These are phyloP conservation scores for Nematostella vectensis DNA, from an alignment of 92 coral and sea anemone genomes.

Conservation along the genomic window DNA sequence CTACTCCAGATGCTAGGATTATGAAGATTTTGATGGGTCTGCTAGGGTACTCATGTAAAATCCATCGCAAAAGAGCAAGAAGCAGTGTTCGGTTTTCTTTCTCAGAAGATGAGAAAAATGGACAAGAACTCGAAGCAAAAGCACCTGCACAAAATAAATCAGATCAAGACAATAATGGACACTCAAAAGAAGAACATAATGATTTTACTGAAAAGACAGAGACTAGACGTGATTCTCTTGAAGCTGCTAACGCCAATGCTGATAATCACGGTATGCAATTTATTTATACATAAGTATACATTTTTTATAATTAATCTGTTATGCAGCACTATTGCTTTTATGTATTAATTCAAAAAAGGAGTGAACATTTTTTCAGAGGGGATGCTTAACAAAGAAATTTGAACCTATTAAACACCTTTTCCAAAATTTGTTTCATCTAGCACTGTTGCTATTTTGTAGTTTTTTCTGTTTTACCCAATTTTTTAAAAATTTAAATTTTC, in stretches of 20 bases:
- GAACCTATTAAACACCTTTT: too few relatives aligned
- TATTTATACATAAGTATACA: too few relatives aligned
- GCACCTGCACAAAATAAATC: neutral
- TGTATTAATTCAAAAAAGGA: too few relatives aligned
- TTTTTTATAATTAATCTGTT: too few relatives aligned
- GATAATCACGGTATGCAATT: too few relatives aligned
- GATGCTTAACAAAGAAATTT: too few relatives aligned
- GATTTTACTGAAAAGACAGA: neutral
- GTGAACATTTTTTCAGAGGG: too few relatives aligned
- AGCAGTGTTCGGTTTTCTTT: slow-evolving; percentile 46
- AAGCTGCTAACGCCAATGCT: neutral
- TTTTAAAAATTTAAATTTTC: too few relatives aligned
- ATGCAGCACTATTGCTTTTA: too few relatives aligned
- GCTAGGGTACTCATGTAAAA: slow-evolving; percentile 72
- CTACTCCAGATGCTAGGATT: slow-evolving; percentile 75
- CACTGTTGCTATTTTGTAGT: too few relatives aligned
- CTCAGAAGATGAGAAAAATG: slow-evolving; percentile 33
- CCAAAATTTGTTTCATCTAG: too few relatives aligned
- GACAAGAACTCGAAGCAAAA: neutral
- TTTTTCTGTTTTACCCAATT: too few relatives aligned
- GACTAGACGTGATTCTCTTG: neutral
- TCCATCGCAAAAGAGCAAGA: slow-evolving; percentile 66
- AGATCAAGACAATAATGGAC: neutral
- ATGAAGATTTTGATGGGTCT: slow-evolving; percentile 81
- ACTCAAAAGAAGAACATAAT: neutral